These are phyloP conservation scores for Caradrina kadenii DNA, from an alignment of 2,888 invertebrate genomes.

Conservation along the genomic window DNA sequence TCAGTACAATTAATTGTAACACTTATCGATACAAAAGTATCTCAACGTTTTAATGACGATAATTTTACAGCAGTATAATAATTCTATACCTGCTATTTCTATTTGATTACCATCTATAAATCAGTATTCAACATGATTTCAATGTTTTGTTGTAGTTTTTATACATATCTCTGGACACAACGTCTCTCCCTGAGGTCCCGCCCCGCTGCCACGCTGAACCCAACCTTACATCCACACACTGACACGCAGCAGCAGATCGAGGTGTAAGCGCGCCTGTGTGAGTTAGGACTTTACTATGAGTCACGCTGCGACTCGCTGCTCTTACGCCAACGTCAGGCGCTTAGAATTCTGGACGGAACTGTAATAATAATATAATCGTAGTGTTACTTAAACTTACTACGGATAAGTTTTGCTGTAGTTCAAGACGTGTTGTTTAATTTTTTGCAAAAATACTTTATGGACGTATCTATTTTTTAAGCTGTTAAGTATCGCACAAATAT, in stretches of 20 bases:
- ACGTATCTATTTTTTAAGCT: too few relatives aligned
- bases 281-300: slow-evolving; percentile 83
- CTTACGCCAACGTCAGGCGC: slow-evolving; percentile 69
- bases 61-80: neutral
- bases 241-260: slow-evolving; percentile 44
- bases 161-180: neutral
- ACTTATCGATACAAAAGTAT: neutral
- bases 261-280: slow-evolving; percentile 73
- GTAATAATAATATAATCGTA: neutral
- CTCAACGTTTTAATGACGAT: neutral
- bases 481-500: too few relatives aligned
- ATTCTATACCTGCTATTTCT: slow-evolving; percentile 1
- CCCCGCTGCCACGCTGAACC: slow-evolving; percentile 26
- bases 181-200: neutral
- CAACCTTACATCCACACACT: slow-evolving; percentile 45
- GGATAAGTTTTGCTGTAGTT: slow-evolving; percentile 4
- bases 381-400: neutral
- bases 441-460: neutral
- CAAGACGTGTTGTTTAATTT: neutral
- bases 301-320: slow-evolving; percentile 79
- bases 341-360: slow-evolving; percentile 24
- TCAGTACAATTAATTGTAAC: too few relatives aligned
- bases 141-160: neutral
- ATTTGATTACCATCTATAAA: neutral
- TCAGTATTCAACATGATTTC: neutral